phyloP scores from a whole-genome alignment of 1,140 invertebrate species.

The Pectinophora gossypiella region DNA sequence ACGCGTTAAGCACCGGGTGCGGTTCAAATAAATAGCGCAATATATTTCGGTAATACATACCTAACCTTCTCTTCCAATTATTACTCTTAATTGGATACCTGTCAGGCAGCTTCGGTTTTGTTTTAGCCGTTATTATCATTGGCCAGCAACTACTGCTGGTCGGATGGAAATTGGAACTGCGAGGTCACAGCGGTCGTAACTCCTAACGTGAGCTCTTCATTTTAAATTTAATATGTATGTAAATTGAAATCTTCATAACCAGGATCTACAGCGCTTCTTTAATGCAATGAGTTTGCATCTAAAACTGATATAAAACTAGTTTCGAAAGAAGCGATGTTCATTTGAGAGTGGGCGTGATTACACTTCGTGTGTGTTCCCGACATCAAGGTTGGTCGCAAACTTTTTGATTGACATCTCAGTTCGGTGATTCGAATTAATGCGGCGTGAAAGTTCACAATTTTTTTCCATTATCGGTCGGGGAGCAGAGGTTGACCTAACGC shows the following conservation, averaged over 20 bases:
- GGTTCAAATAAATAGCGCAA: slow-evolving; percentile 31
- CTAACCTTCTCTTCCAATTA: slow-evolving; percentile 26
- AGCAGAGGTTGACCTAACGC: slow-evolving; percentile 53
- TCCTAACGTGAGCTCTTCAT: too few relatives aligned
- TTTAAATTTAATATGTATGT: too few relatives aligned
- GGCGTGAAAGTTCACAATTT: slow-evolving; percentile 40
- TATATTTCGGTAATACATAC: slow-evolving; percentile 17
- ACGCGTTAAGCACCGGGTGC: slow-evolving; percentile 17
- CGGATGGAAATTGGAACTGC: too few relatives aligned
- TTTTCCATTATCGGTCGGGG: slow-evolving; percentile 41
- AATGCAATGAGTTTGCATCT: too few relatives aligned
- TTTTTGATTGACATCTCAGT: slow-evolving; percentile 21
- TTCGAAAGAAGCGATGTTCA: not conserved
- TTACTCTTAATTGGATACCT: slow-evolving; percentile 32
- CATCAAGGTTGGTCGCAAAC: not conserved
- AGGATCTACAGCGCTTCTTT: too few relatives aligned
- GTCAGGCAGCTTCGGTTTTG: slow-evolving; percentile 22
- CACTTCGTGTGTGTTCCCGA: not conserved
- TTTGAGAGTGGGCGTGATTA: not conserved
- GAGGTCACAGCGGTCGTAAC: too few relatives aligned
- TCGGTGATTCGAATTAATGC: slow-evolving; percentile 21
- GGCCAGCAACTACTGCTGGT: too few relatives aligned
- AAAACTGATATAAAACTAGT: not conserved
- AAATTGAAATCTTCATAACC: too few relatives aligned
- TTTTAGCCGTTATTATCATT: slow-evolving; percentile 20